Conservation (phyloP, 2,888 invertebrate genomes). For the Brachyptera putata region DNA sequence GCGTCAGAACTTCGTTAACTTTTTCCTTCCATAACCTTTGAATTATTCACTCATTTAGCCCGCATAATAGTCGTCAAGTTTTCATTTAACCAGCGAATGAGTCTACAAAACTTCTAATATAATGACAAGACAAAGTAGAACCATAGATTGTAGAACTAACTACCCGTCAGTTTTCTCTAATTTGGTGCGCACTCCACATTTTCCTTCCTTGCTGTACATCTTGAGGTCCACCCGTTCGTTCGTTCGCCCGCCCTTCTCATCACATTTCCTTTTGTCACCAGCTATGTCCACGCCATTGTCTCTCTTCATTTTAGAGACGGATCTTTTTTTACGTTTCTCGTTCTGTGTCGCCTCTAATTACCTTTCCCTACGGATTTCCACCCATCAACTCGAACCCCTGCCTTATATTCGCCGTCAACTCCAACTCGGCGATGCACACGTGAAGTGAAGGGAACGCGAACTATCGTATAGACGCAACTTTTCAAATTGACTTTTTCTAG, state of each 20-base stretch:
- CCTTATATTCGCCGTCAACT: not conserved
- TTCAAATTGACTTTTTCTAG: conserved; percentile 18
- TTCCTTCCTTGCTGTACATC: not conserved
- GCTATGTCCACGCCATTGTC: not conserved
- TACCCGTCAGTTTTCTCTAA: not conserved
- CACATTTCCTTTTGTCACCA: not conserved
- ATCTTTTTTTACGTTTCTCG: conserved; percentile 4
- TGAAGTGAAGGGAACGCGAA: not conserved
- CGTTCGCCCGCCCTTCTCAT: not conserved
- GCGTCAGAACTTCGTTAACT: too few species aligned
- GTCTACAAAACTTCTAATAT: not conserved
- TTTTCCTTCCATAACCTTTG: too few species aligned
- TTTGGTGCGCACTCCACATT: conserved; percentile 3
- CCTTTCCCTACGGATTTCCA: conserved; percentile 8
- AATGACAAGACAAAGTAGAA: not conserved
- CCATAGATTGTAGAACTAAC: too few species aligned
- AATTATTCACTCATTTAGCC: too few species aligned
- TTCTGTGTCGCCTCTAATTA: conserved; percentile 17
- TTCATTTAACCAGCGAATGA: conserved; percentile 5
- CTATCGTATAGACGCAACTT: too few species aligned
- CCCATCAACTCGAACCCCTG: conserved; percentile 8
- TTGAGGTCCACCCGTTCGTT: not conserved
- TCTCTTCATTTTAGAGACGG: too few species aligned
- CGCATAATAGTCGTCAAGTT: not conserved
- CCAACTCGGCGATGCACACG: not conserved